Evolutionary conservation across 1,140 invertebrate genomes (phyloP).

Genomic region (Cephus cinctus): DNA sequence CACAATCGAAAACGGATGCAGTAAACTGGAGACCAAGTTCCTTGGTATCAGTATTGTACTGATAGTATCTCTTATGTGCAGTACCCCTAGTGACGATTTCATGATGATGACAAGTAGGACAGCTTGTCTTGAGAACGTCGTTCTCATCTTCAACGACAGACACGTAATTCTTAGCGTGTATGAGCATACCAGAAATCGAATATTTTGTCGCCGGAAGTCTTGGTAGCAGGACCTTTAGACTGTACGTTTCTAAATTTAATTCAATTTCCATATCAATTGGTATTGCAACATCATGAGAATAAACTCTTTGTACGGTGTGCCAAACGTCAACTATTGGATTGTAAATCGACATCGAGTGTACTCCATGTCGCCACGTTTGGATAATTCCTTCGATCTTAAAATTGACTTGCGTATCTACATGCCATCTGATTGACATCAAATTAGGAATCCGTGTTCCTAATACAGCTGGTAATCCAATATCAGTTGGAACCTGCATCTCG

Average conservation of each 20-base stretch:
- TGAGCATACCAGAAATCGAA: slow-evolving; percentile 31
- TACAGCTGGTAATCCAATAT: slow-evolving; percentile 48
- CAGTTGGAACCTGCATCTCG: slow-evolving; percentile 41
- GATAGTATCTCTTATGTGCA: slow-evolving; percentile 26
- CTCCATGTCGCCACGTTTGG: slow-evolving; percentile 29
- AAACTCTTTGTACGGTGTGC: slow-evolving; percentile 39
- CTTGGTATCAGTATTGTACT: slow-evolving; percentile 19
- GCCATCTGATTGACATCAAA: slow-evolving; percentile 21
- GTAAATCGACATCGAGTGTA: slow-evolving; percentile 41
- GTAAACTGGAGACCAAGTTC: slow-evolving; percentile 39
- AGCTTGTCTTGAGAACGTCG: slow-evolving; percentile 32
- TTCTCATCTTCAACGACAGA: slow-evolving; percentile 35
- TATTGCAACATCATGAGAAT: slow-evolving; percentile 28
- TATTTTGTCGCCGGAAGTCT: slow-evolving; percentile 31
- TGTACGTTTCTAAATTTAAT: slow-evolving; percentile 30
- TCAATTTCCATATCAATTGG: slow-evolving; percentile 35
- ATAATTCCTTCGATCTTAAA: slow-evolving; percentile 5
- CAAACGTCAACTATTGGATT: slow-evolving; percentile 45
- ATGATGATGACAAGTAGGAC: slow-evolving; percentile 32
- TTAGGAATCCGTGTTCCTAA: slow-evolving; percentile 36
- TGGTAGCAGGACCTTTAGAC: slow-evolving; percentile 33
- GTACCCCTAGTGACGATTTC: slow-evolving; percentile 33
- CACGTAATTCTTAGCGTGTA: slow-evolving; percentile 32
- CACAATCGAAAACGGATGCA: slow-evolving; percentile 39
- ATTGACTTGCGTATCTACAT: not conserved